A percentile compares a stretch with the other conserved stretches of the same genome.
Conservation (phyloP, 2,797 vertebrate species). For the Geotrypetes seraphini region DNA sequence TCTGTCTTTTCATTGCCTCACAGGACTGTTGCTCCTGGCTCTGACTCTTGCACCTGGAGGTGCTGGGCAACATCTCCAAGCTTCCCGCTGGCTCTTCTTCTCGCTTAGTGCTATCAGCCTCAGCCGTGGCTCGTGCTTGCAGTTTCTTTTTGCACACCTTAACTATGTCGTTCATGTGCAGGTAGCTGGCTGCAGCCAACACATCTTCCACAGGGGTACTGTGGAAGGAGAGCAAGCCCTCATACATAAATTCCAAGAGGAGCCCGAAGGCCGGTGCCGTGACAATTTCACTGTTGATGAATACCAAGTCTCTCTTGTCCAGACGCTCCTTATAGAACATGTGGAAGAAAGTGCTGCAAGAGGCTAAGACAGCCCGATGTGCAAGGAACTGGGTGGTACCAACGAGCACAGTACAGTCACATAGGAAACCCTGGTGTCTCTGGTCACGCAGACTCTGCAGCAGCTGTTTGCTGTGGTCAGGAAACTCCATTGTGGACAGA, state of each 20-base stretch:
- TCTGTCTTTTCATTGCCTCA: conserved; percentile 30
- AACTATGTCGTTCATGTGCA: conserved; percentile 94
- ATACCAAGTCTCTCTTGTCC: conserved; percentile 56
- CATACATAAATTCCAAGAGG: conserved; percentile 89
- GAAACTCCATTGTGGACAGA: conserved; percentile 74
- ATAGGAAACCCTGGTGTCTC: conserved; percentile 84
- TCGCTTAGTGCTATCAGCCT: conserved; percentile 86
- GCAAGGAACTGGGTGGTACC: conserved; percentile 76
- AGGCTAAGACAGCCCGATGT: conserved; percentile 80
- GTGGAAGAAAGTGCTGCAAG: conserved; percentile 90
- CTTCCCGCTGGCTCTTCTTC: conserved; percentile 43
- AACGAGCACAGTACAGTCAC: conserved; percentile 83
- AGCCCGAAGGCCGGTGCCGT: conserved; percentile 79
- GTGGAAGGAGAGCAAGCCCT: conserved; percentile 69
- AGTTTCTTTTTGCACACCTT: conserved; percentile 83
- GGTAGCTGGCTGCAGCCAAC: conserved; percentile 84
- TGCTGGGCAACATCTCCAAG: conserved; percentile 17
- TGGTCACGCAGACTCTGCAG: conserved; percentile 77
- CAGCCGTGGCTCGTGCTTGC: conserved; percentile 71
- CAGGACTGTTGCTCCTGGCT: conserved; percentile 8
- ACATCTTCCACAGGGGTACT: conserved; percentile 80
- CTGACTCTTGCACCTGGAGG: conserved; percentile 12
- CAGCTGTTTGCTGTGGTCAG: conserved; percentile 82
- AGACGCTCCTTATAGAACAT: conserved; percentile 84
- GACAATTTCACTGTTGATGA: conserved; percentile 84